Evolutionary conservation across 2,113 vertebrate genomes (phyloP), one percentile per base, ranked within the genome.

Genomic region (Oryzias melastigma): DNA sequence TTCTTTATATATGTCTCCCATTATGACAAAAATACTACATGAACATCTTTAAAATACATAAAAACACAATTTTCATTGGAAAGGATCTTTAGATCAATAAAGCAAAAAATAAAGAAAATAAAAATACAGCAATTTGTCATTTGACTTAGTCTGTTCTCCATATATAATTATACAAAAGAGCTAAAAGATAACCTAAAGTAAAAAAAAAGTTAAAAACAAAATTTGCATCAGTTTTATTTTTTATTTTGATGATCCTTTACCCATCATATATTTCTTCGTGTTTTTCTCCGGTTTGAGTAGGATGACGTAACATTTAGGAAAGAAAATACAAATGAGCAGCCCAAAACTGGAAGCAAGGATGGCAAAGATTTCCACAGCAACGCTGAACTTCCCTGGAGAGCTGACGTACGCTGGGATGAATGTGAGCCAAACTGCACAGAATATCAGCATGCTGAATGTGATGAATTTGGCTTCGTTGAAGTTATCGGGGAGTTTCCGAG

Each of bases 281-380:
- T 61, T 61, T 22, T 41, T 50, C 19, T 61, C 19, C 7, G 58
- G 58, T 50, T 61, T 61, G 4, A 50, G 19, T 24, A 61, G 41
- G 4, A 61, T 35, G 8, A 61, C n/a, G 3, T 61, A 61, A 17
- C 58, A 61, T 42, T 61, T 61, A n/a, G 58, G 58, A 8, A 61
- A 41, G 1, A 59, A 65, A 16, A 65, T 65, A 18, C 46, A 65
- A 29, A 57, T 50, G 1, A 65, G 5, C 14, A 65, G 14, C 0
- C 63, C 63, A 58, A 66, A 66, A 0, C 46, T 66, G 14, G 63
- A 66, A 1, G 63, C 63, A 7, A 66, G 65, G 10, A 59, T 67
- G 7, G 65, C 65, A 67, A 67, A 68, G 7, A 68, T 68, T 15
- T 68, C 65, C 24, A 68, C 56, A 19, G 65, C 65, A 15, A 68